Base-by-base conservation (phyloP, 2,113 vertebrate species). In the Grammomys dolichurus region DNA sequence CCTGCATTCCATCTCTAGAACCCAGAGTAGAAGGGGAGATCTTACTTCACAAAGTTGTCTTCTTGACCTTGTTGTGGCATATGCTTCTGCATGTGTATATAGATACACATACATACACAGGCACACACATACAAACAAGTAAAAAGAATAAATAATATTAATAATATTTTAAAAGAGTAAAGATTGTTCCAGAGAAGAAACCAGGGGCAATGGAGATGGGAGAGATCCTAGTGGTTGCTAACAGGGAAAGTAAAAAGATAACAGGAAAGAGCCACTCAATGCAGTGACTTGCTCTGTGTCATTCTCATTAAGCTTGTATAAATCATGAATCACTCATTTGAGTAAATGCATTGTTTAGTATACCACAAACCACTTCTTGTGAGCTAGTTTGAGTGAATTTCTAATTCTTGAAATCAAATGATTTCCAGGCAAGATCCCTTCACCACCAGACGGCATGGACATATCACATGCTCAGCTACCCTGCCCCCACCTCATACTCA, bases 301-400 rank as follows among this genome's bases (percentile, higher is more conserved):
- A 46, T 73, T 81, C 58, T 85, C 40, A 51, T 40, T 72, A 93
- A 95, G n/a, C 13, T 65, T 73, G 78, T 51, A 3, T n/a, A 85
- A 46, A 58, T 65, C 73, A 84, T 54, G n/a, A 75, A 67, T 94
- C 22, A 75, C 40, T 19, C 12, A 70, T 88, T 58, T 82, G 43
- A 93, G 80, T 4, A 2, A 93, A 2, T 58, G 1, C 7, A 48
- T 20, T 17, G 13, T 48, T 56, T 75, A 31, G 28, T 54, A 3
- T 31, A 75, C 43, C 48, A 56, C 10, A 48, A 13, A 48, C 67
- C 16, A 36, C 54, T 76, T 85, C 28, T 60, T 6, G 31, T 56
- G 26, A 95, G n/a, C 14, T 90, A 81, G 14, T 76, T 51, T 85
- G 85, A 93, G 48, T 7, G 82, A 6, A 86, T 69, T 82, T 87